A percentile compares a stretch with the other conserved stretches of the same genome.
Evolutionary conservation across 64 coral and sea anemone species (phyloP).

Genomic region (Pocillopora damicornis): DNA sequence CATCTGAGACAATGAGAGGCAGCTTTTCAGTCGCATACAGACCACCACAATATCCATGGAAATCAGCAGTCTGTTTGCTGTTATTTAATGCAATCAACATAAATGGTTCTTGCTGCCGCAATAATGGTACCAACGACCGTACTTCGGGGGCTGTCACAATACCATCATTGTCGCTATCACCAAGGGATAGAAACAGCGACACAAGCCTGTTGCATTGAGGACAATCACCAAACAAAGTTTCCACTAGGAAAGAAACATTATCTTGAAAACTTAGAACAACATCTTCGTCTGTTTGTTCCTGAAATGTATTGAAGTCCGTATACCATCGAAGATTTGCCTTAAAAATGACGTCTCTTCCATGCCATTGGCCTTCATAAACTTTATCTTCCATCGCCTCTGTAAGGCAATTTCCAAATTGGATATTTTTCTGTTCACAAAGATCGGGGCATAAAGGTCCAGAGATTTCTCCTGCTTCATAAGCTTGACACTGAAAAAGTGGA

Average conservation of each 20-base stretch:
- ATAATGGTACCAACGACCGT: constrained; percentile 45
- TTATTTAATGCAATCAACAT: constrained; percentile 60
- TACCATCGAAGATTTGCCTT: constrained; percentile 33
- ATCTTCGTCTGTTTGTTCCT: neutral
- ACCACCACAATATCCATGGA: constrained; percentile 80
- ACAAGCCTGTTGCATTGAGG: constrained; percentile 34
- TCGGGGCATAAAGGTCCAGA: constrained; percentile 63
- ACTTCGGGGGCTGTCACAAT: constrained; percentile 31
- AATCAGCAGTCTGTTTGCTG: constrained; percentile 60
- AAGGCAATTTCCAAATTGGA: constrained; percentile 38
- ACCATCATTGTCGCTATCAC: constrained; percentile 56
- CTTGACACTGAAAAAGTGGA: constrained; percentile 54
- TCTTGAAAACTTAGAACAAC: neutral
- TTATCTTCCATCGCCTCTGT: constrained; percentile 49
- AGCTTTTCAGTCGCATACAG: constrained; percentile 76
- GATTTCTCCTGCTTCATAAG: constrained; percentile 48
- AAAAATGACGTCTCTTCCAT: constrained; percentile 45
- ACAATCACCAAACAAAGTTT: constrained; percentile 65
- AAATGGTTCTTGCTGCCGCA: constrained; percentile 56
- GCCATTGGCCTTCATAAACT: constrained; percentile 64
- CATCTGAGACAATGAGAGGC: constrained; percentile 32
- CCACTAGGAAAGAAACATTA: constrained; percentile 10
- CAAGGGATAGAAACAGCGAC: constrained; percentile 18
- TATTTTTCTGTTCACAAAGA: constrained; percentile 39
- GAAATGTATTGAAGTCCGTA: neutral